Base-by-base conservation (phyloP, 2,797 vertebrate species). In the Caiman crocodilus region DNA sequence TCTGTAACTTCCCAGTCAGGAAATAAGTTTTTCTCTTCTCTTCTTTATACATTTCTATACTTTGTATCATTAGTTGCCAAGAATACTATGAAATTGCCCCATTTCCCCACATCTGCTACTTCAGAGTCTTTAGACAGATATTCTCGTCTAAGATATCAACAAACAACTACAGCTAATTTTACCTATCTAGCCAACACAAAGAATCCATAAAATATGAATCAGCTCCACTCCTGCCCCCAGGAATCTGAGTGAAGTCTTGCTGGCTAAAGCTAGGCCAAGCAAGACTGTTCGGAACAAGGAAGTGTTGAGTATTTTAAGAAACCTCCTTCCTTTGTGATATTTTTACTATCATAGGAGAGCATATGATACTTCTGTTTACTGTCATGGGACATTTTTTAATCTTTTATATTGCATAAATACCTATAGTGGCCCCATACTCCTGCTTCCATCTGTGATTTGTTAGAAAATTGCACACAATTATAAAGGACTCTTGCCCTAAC, bases 1-100 rank as follows among this genome's bases (percentile, higher is more conserved):
- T 71, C 28, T 61, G 42, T 83, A 63, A 77, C 90, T 94, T 92
- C 78, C 82, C 78, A 76, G 73, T 71, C 65, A 90, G 87, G 89
- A 88, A 84, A 90, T 8, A 20, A 61, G 3, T 3, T 16, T 1
- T 15, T 79, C 30, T 74, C 71, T 55, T 25, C 50, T 85, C 16
- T 5, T 67, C 60, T 63, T 87, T 65, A 55, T 55, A 76, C 90
- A 61, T 90, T 93, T 95, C 76, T 32, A 28, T 28, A 91, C 25
- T 83, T 88, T 94, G 55, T 55, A 7, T 85, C 78, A 71, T 71
- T 83, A 28, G 71, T 82, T 86, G 42, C 50, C 85, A 77, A 55
- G 11, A 71, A 63, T 59, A 85, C 56, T 25, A 76, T 50, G 17
- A 55, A 50, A 21, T 63, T 77, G 58, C 63, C 18, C 11, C 32